Conservation (phyloP, 2,113 vertebrate species). For the Osmerus mordax region DNA sequence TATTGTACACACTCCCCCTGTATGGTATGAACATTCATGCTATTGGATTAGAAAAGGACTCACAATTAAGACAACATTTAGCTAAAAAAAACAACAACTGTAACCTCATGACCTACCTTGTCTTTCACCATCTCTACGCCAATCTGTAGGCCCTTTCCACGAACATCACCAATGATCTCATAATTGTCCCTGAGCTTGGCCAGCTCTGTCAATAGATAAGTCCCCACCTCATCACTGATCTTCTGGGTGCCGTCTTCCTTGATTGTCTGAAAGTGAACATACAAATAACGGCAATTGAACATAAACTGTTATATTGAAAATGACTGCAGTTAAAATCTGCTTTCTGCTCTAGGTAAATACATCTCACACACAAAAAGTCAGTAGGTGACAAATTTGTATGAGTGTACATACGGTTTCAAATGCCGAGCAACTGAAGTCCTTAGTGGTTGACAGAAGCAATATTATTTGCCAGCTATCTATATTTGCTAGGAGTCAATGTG, state of each 20-base stretch:
- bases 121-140: slow-evolving; percentile 93
- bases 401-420: no score
- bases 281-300: background rate
- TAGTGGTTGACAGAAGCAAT: no score
- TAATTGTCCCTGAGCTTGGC: slow-evolving; percentile 85
- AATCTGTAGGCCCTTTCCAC: slow-evolving; percentile 91
- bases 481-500: no score
- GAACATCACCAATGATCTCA: slow-evolving; percentile 88
- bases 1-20: background rate
- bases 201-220: slow-evolving; percentile 78
- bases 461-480: no score
- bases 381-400: no score
- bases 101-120: slow-evolving; percentile 74
- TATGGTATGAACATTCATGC: no score
- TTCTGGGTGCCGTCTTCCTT: slow-evolving; percentile 79
- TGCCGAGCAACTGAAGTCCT: no score
- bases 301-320: background rate
- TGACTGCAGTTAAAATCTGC: background rate
- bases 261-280: slow-evolving; percentile 73
- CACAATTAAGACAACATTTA: no score
- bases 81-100: no score
- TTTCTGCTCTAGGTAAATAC: no score
- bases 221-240: slow-evolving; percentile 80
- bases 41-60: no score
- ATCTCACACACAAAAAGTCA: no score